Conservation (phyloP, 2,113 vertebrate species). For the Oxyura jamaicensis region DNA sequence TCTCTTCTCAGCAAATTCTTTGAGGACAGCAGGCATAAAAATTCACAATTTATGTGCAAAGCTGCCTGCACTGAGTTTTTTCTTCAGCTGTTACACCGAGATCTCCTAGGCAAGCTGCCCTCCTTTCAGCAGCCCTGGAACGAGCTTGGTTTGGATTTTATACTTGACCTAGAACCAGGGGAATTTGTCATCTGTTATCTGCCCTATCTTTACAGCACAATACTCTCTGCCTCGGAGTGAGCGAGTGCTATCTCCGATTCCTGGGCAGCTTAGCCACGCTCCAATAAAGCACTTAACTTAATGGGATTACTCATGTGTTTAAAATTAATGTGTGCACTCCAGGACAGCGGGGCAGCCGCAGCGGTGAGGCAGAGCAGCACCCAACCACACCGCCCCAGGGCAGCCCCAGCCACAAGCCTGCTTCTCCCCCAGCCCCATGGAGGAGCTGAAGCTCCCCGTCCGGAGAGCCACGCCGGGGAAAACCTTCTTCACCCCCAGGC, state of each 20-base stretch:
- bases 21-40: neutral
- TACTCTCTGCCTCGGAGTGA: accelerated
- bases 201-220: neutral
- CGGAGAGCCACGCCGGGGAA: neutral
- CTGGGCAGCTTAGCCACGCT: neutral
- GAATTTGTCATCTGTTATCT: conserved; percentile 7
- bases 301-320: conserved; percentile 29
- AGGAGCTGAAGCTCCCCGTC: neutral
- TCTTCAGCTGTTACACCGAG: accelerated
- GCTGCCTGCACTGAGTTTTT: neutral
- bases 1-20: neutral
- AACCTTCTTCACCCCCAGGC: neutral
- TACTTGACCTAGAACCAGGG: neutral
- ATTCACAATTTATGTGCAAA: neutral
- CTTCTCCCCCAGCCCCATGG: neutral
- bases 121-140: neutral
- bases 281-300: conserved; percentile 32
- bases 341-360: neutral
- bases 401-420: neutral
- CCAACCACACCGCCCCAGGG: accelerated
- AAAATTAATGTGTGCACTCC: neutral
- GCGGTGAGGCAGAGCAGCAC: neutral
- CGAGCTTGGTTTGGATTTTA: neutral
- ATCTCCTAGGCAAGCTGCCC: neutral
- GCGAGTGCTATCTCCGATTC: neutral